Base-by-base conservation (phyloP, 2,888 invertebrate species). In the Epirrhoe tristata region DNA sequence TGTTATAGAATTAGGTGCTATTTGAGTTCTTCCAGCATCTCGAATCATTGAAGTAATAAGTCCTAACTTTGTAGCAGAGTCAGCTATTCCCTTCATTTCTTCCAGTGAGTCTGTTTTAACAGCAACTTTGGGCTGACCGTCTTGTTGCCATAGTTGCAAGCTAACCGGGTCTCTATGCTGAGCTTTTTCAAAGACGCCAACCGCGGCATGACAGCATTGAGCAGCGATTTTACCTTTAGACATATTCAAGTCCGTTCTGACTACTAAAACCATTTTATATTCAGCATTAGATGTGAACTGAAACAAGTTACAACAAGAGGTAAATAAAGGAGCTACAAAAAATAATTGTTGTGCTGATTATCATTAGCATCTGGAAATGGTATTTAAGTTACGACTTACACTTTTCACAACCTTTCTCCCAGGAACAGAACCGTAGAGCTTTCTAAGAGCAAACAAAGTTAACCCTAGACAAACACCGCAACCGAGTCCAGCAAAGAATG, bases 11-110 rank as follows among this genome's bases (percentile, higher is more conserved):
- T 98, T 98, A 0, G 97, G 95, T 55, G 96, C 96, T 71, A 99
- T 97, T 91, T 99, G 98, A 6, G 99, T 99, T 74, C 97, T 95
- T 1, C 99, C 99, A 5, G 99, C 99, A 91, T 99, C 99, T 72
- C 96, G 94, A 69, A 99, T 96, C 34, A 98, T 83, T 69, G 96
- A 96, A 10, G 96, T 95, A 46, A 96, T 91, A 0, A 99, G 90
- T 36, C 97, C 96, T 67, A 94, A 83, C 36, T 94, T 90, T 76
- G 94, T 95, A 0, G 98, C 98, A 70, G 95, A 93, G 60, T 94
- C 94, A 50, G 95, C 94, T 60, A 99, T 91, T 70, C 95, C 92
- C 73, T 96, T 88, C 74, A 99, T 90, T 78, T 96, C 96, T 58
- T 95, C 94, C 85, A 98, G 96, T 32, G 95, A 96, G 43, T 98